A percentile compares a stretch with the other conserved stretches of the same genome.
Evolutionary conservation across 2,113 vertebrate genomes (phyloP).

Genomic region (Pachyramphus minor): DNA sequence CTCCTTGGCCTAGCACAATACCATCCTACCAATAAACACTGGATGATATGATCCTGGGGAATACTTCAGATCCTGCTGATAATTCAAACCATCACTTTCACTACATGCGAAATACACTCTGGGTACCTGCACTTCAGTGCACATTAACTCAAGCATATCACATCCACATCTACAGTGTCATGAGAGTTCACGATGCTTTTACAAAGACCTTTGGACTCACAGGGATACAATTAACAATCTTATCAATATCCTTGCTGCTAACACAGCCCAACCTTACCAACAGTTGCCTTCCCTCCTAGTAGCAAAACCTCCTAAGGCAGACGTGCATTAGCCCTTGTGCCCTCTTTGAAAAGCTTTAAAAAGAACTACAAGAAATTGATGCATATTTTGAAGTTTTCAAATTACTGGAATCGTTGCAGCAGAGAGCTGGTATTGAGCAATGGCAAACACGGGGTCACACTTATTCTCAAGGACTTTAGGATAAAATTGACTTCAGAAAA

Average conservation of each 20-base stretch:
- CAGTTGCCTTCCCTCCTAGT: neutral
- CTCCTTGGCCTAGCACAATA: neutral
- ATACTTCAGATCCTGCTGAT: neutral
- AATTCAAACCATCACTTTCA: neutral
- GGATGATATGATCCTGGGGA: neutral
- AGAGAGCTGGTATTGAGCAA: neutral
- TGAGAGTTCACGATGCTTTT: neutral
- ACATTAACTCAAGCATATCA: neutral
- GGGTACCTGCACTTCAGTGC: neutral
- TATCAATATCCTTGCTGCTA: neutral
- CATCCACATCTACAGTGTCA: neutral
- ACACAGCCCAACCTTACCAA: neutral
- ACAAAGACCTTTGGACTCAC: neutral
- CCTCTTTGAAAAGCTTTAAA: neutral
- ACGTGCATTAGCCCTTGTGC: neutral
- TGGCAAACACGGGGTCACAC: neutral
- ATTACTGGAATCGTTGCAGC: neutral
- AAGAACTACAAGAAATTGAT: neutral
- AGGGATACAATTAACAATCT: neutral
- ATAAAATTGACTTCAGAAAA: neutral
- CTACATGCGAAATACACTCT: neutral
- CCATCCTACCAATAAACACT: neutral
- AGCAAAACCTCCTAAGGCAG: neutral
- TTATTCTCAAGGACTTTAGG: neutral
- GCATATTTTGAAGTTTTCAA: neutral